These are phyloP conservation scores for Hartigia nigra DNA, from an alignment of 2,888 invertebrate genomes.

Conservation along the genomic window DNA sequence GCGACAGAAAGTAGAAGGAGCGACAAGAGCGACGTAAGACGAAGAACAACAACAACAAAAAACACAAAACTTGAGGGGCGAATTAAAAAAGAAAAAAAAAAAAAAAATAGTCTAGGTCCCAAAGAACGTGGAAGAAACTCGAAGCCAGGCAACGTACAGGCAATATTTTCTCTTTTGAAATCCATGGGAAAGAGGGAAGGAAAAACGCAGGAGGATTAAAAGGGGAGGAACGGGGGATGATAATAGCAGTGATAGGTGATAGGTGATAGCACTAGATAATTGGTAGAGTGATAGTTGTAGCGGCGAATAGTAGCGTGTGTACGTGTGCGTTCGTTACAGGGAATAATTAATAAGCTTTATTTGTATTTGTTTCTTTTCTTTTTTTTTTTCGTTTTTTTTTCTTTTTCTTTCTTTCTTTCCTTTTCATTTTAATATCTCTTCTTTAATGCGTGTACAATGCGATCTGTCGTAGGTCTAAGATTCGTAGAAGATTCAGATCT, in stretches of 20 bases:
- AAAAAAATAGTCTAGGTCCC: not conserved
- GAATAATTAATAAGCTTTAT: slow-evolving; percentile 13
- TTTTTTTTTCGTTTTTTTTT: slow-evolving; percentile 27
- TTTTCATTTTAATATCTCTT: slow-evolving; percentile 21
- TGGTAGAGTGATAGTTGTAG: not conserved
- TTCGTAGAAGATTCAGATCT: slow-evolving; percentile 39
- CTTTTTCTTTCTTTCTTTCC: slow-evolving; percentile 27
- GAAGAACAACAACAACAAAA: not conserved
- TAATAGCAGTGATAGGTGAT: not conserved
- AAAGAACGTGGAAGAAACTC: slow-evolving; percentile 13
- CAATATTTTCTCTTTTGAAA: slow-evolving; percentile 26
- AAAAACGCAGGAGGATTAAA: not conserved
- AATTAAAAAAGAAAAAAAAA: not conserved
- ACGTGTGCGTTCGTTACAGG: slow-evolving; percentile 14
- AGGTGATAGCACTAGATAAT: not conserved
- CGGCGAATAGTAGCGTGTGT: not conserved
- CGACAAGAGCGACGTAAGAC: not conserved
- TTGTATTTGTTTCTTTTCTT: slow-evolving; percentile 1
- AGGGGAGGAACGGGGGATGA: not conserved
- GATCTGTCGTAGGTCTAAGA: slow-evolving; percentile 43
- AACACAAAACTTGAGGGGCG: not conserved
- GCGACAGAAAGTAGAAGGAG: not conserved
- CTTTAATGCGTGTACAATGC: slow-evolving; percentile 41
- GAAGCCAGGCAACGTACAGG: slow-evolving; percentile 40
- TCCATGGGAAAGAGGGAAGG: not conserved